These are phyloP conservation scores for Cyprinodon brontotheroides DNA, from an alignment of 2,113 vertebrate genomes.

Conservation along the genomic window DNA sequence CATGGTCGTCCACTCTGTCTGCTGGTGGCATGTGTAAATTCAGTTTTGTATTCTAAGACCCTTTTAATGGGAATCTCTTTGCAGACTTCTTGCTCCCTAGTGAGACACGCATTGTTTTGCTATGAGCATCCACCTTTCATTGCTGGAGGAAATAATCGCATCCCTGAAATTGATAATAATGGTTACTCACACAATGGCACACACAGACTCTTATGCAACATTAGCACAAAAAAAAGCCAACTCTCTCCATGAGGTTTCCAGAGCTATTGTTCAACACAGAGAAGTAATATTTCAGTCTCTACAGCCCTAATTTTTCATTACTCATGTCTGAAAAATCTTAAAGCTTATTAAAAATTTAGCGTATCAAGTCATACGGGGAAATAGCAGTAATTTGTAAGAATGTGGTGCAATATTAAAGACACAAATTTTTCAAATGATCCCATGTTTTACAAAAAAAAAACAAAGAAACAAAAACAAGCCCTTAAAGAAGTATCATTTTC, in stretches of 20 bases:
- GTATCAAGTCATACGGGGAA: no score
- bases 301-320: background rate
- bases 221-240: background rate
- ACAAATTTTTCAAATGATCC: no score
- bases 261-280: background rate
- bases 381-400: no score
- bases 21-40: no score
- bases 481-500: background rate
- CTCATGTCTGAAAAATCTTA: background rate
- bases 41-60: no score
- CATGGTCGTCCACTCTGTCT: no score
- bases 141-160: background rate
- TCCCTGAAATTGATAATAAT: background rate
- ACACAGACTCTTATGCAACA: background rate
- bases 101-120: conserved; percentile 3
- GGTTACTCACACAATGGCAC: background rate
- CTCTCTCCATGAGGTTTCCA: background rate
- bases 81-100: background rate
- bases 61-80: background rate
- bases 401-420: no score
- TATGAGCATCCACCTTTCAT: conserved; percentile 4
- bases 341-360: no score
- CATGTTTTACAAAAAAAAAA: background rate
- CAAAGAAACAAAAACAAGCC: background rate
- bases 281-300: background rate